These are phyloP conservation scores for Lagopus leucura DNA, from an alignment of 2,113 vertebrate species.

Conservation along the genomic window DNA sequence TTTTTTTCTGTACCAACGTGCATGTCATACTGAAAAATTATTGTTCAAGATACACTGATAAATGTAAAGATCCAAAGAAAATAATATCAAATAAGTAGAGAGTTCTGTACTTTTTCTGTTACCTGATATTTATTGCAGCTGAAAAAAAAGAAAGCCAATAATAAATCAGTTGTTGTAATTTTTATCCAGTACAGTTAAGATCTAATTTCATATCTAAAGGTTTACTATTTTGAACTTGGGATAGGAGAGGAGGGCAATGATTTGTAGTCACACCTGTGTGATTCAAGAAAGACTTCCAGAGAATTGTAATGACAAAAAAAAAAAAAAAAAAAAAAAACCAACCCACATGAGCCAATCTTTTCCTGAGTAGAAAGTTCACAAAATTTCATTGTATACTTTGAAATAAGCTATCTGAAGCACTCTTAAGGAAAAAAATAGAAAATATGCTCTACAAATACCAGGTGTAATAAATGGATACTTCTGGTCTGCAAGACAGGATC, in stretches of 20 bases:
- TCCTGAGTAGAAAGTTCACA: background rate
- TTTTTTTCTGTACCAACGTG: background rate
- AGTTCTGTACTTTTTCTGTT: background rate
- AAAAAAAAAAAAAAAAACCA: too few relatives aligned
- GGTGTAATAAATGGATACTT: background rate
- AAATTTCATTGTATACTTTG: background rate
- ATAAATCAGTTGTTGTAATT: slow-evolving; percentile 24
- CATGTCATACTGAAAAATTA: background rate
- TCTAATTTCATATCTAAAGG: slow-evolving; percentile 15
- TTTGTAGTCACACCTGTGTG: background rate
- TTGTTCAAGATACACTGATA: background rate
- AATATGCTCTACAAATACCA: background rate
- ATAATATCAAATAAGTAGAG: background rate
- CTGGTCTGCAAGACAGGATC: background rate
- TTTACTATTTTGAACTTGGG: background rate
- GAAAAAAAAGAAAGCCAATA: slow-evolving; percentile 1
- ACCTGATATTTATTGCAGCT: slow-evolving; percentile 28
- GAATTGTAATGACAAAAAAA: slow-evolving; percentile 18
- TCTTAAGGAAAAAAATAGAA: background rate
- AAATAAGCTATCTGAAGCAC: background rate
- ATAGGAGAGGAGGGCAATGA: background rate
- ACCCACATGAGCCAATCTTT: background rate
- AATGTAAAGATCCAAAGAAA: slow-evolving; percentile 3
- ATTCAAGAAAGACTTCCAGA: background rate
- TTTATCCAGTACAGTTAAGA: slow-evolving; percentile 23